phyloP scores from a whole-genome alignment of 1,140 invertebrate species.

The Branchinecta lindahli region DNA sequence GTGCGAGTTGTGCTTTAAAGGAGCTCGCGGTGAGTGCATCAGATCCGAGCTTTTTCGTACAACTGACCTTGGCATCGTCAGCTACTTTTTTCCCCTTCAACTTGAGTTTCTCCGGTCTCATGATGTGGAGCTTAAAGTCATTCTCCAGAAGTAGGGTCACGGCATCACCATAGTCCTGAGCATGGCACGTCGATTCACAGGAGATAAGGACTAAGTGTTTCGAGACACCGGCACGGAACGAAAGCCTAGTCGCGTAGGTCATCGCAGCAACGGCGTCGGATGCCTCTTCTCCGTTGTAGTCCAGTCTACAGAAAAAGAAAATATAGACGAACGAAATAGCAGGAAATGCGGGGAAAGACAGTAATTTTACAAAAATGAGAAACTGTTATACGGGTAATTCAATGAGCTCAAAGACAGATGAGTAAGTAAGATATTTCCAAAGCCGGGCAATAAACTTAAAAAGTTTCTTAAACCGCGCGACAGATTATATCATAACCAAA shows the following conservation, averaged over 20 bases:
- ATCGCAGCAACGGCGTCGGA: slow-evolving; percentile 31
- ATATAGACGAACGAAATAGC: slow-evolving; percentile 18
- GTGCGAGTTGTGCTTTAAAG: too few relatives aligned
- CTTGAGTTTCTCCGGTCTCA: slow-evolving; percentile 28
- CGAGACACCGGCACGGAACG: slow-evolving; percentile 36
- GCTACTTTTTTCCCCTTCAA: slow-evolving; percentile 22
- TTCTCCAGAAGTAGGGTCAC: slow-evolving; percentile 29
- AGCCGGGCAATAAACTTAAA: too few relatives aligned
- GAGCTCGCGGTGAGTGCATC: too few relatives aligned
- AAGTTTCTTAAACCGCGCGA: too few relatives aligned
- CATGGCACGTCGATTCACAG: slow-evolving; percentile 28
- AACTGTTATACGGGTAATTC: too few relatives aligned
- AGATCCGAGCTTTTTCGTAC: too few relatives aligned
- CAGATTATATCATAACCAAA: too few relatives aligned
- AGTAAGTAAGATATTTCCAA: too few relatives aligned
- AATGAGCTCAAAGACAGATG: too few relatives aligned
- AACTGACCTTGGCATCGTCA: slow-evolving; percentile 20
- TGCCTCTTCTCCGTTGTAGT: slow-evolving; percentile 20
- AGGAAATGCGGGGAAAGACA: not conserved
- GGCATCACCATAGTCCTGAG: slow-evolving; percentile 28
- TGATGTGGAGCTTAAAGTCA: slow-evolving; percentile 34
- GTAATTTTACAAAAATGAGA: not conserved
- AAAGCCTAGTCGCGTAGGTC: slow-evolving; percentile 32
- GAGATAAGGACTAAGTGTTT: slow-evolving; percentile 36
- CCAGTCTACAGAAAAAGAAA: slow-evolving; percentile 23